Conservation (phyloP, 2,888 invertebrate genomes). For the Beris chalybata region DNA sequence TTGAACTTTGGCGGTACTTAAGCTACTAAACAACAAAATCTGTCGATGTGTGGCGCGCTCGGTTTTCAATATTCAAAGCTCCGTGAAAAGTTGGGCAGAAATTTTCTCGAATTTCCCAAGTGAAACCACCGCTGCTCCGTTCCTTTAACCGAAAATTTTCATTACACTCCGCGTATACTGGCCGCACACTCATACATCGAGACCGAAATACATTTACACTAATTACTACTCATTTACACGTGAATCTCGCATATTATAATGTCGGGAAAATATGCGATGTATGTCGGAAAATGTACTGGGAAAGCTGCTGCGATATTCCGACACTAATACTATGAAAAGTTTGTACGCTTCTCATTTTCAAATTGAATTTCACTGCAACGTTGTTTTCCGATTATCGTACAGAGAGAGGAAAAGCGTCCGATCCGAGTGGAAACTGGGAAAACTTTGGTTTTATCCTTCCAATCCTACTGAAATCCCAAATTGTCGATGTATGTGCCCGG, state of each 20-base stretch:
- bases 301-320: slow-evolving; percentile 9
- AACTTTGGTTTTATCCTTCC: slow-evolving; percentile 31
- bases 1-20: slow-evolving; percentile 17
- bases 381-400: slow-evolving; percentile 4
- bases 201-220: slow-evolving; percentile 26
- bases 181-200: slow-evolving; percentile 16
- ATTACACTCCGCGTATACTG: slow-evolving; percentile 17
- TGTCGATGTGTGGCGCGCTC: slow-evolving; percentile 13
- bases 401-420: slow-evolving; percentile 32
- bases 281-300: neutral
- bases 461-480: slow-evolving; percentile 20
- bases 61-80: slow-evolving; percentile 13
- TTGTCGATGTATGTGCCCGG: slow-evolving; percentile 12
- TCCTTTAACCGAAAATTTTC: slow-evolving; percentile 31
- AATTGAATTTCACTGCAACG: slow-evolving; percentile 33
- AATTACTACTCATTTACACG: slow-evolving; percentile 31
- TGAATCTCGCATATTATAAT: neutral
- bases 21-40: slow-evolving; percentile 14
- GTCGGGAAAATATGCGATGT: slow-evolving; percentile 23
- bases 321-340: slow-evolving; percentile 24
- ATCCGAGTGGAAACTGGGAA: slow-evolving; percentile 36
- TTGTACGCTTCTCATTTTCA: slow-evolving; percentile 36
- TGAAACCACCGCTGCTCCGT: slow-evolving; percentile 21
- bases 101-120: slow-evolving; percentile 14
- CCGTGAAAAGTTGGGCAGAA: slow-evolving; percentile 3